Base-by-base conservation (phyloP, 2,888 invertebrate species). In the Sesia bembeciformis region DNA sequence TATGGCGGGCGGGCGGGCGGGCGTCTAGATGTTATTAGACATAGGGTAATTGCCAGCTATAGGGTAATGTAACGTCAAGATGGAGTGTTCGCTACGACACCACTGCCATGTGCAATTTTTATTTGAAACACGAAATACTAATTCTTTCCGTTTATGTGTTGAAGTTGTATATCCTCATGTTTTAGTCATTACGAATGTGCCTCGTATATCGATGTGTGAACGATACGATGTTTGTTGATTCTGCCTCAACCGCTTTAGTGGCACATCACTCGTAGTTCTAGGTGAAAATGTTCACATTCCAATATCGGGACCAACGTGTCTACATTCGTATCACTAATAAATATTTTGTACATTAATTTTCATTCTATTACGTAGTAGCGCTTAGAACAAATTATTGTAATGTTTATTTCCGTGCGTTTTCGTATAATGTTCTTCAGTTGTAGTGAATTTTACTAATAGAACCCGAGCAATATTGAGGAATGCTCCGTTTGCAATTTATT, bases 51-150 rank as follows among this genome's bases (percentile, higher is more conserved):
- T 86, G 88, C 88, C 88, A 88, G 85, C 87, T 87, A 87, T 75
- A 74, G 23, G 23, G 63, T 74, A 75, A 70, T 81, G 77, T 81
- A 82, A 80, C 71, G 74, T 81, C 76, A 75, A 77, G 73, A 74
- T 72, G 74, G 79, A 80, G 82, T 84, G 83, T 84, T 83, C 77
- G 84, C 83, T 84, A 79, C 76, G 77, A 83, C 73, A 78, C 81
- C 85, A 88, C 87, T 86, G 88, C 87, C 88, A 85, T 79, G 87
- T 85, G 86, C 88, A 87, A 87, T 84, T 82, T 77, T 76, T 71
- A 72, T 75, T 70, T 74, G 67, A 68, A 76, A 79, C 79, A 81
- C 81, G 77, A 72, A 73, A 72, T 75, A 78, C 71, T 78, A 77
- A 75, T 81, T 74, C 76, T 75, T 70, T 71, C 68, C 23, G 66